Evolutionary conservation across 1,140 invertebrate species (phyloP), one percentile per base, ranked within the genome.

Genomic region (Diachasmimorpha longicaudata): DNA sequence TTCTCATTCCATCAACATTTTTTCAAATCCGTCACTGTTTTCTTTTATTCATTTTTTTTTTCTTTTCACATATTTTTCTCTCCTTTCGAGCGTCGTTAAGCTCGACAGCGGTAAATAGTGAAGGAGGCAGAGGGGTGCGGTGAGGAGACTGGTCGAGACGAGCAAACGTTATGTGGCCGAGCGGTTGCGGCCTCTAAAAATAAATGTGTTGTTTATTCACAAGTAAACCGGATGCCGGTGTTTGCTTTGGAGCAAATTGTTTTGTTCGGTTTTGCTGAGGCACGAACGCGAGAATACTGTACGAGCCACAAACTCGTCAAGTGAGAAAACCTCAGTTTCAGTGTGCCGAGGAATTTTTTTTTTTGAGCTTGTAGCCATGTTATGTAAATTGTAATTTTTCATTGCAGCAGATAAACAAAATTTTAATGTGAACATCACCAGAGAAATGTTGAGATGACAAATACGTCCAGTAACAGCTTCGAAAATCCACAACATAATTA

Each of bases 161-260:
- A 78, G 80, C 80, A 80, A 81, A 79, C 79, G 81, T 81, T 81
- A 83, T 84, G 84, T 82, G 84, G 80, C 79, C 83, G 77, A 79
- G 72, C 25, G 66, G 37, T 48, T 80, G 78, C 77, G 76, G 85
- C 82, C 85, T 89, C 88, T 88, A 87, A 89, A 89, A 89, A 88
- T 89, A 89, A 88, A 88, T 88, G 88, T 88, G 87, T 89, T 89
- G 88, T 89, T 89, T 89, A 89, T 89, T 89, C 87, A 88, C 87
- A 88, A 89, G 86, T 88, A 89, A 89, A 88, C 88, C 88, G 88
- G 88, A 89, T 89, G 88, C 87, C 86, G 82, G 85, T 89, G 88
- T 89, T 89, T 89, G 86, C 88, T 89, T 89, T 88, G 83, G 86
- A 89, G 85, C 84, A 88, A 89, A 88, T 89, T 88, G 88, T 89